A percentile compares a stretch with the other conserved stretches of the same genome.
Conservation (phyloP, 2,888 invertebrate species). For the Tenthredo mesomela region DNA sequence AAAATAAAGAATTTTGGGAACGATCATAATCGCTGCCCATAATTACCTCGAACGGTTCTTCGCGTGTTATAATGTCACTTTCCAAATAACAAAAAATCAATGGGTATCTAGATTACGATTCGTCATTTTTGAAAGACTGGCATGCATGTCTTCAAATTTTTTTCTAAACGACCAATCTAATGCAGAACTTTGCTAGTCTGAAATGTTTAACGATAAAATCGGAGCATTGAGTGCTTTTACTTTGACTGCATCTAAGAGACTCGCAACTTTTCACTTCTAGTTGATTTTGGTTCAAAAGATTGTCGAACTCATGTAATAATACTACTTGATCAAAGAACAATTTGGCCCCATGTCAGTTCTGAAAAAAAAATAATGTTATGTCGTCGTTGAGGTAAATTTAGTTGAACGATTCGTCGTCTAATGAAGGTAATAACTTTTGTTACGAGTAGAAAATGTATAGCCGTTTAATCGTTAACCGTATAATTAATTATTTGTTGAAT, state of each 20-base stretch:
- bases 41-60: constrained; percentile 14
- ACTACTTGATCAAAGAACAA: no score
- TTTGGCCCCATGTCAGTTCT: no score
- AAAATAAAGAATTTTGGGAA: neutral
- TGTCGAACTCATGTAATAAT: no score
- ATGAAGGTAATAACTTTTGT: neutral
- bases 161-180: neutral
- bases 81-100: neutral
- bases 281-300: neutral
- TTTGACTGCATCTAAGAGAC: no score
- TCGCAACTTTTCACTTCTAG: no score
- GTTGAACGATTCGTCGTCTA: neutral
- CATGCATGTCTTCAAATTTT: neutral
- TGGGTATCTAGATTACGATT: neutral
- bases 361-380: neutral
- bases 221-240: no score
- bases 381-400: neutral
- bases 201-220: no score
- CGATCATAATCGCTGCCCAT: neutral
- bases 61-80: neutral
- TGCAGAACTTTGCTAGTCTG: no score
- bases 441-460: neutral
- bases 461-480: neutral
- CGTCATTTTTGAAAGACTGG: neutral
- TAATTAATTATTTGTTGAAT: neutral